Base-by-base conservation (phyloP, 2,113 vertebrate genomes). In the Lophius piscatorius region DNA sequence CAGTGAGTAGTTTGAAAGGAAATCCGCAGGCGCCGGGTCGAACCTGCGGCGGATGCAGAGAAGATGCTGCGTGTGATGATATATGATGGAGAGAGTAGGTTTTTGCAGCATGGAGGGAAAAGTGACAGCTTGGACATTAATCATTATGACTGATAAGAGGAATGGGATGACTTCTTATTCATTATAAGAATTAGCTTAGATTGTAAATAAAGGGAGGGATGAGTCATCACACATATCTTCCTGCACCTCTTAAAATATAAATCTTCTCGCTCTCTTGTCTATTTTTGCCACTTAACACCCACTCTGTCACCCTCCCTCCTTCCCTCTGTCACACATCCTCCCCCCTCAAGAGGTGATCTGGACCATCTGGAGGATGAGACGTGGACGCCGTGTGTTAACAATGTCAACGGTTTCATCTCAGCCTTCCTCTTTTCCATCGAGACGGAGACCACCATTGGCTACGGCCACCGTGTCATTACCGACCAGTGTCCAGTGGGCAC, bases 401-500 rank as follows among this genome's bases (percentile, higher is more conserved):
- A 98, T 64, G 94, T 98, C 74, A 98, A 98, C 8, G 92, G 95
- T 63, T 98, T 98, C 72, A 94, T 97, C 83, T 95, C 96, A 0
- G 96, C 95, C 33, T 98, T 98, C 88, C 95, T 98, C 42, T 98
- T 98, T 88, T 98, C 96, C 90, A 98, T 98, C 49, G 96, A 97
- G 90, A 98, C 96, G 0, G 96, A 98, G 88, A 98, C 96, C 49
- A 97, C 96, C 79, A 98, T 98, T 3, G 96, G 96, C 59, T 98
- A 98, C 10, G 96, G 96, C 13, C 91, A 97, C 89, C 91, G 96
- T 0, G 96, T 98, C 86, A 98, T 98, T 89, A 98, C 96, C 0
- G 96, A 98, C 90, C 91, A 94, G 86, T 98, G 96, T 45, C 96
- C 96, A 0, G 95, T 97, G 78, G 96, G 96, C 54, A 98, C 96